Conservation (phyloP, 2,797 vertebrate species). For the Oceanodroma leucorhoa region DNA sequence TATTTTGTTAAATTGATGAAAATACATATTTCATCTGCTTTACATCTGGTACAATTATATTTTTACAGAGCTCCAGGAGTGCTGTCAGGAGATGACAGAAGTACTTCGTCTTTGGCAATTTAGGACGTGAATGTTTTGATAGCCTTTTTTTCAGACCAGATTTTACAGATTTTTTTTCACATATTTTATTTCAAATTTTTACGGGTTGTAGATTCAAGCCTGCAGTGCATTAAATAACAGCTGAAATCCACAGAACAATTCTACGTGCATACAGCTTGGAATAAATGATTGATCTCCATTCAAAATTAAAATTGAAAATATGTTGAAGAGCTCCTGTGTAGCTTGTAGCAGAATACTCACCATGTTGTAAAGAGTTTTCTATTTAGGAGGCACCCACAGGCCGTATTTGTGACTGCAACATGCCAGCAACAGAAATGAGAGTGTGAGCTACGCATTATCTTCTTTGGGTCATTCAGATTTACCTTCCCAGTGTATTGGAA, state of each 20-base stretch:
- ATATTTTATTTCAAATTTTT: not conserved
- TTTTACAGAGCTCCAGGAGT: not conserved
- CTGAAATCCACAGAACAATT: not conserved
- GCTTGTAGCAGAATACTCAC: not conserved
- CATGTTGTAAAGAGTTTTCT: not conserved
- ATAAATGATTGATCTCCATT: not conserved
- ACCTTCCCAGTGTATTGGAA: not conserved
- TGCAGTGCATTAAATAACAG: not conserved
- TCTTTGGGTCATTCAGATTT: not conserved
- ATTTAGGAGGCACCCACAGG: not conserved
- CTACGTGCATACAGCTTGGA: not conserved
- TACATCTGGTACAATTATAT: constrained; percentile 19
- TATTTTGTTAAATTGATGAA: constrained; percentile 13
- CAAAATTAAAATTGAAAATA: not conserved
- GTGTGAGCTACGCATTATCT: not conserved
- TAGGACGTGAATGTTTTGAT: not conserved
- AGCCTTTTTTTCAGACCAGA: not conserved
- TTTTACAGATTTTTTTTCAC: not conserved
- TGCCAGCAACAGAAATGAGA: not conserved
- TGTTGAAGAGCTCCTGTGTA: not conserved
- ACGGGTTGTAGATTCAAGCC: not conserved
- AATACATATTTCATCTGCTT: constrained; percentile 18
- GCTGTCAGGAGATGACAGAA: constrained; percentile 7
- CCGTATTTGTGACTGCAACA: not conserved
- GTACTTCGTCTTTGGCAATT: not conserved